Conservation (phyloP, 2,797 vertebrate genomes). For the Spatula clypeata region DNA sequence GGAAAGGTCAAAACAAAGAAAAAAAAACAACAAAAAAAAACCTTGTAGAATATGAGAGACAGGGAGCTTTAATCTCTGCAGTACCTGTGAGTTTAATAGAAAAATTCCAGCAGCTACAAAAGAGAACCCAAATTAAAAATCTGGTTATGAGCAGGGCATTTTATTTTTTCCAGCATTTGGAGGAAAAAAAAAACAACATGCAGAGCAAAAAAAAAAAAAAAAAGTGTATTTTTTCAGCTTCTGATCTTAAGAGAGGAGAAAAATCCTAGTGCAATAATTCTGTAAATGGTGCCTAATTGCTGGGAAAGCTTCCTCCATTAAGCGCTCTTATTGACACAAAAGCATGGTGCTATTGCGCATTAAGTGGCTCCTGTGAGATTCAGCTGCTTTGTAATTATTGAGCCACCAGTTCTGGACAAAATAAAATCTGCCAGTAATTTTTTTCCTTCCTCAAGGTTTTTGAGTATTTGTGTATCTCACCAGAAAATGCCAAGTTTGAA, state of each 20-base stretch:
- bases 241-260: not conserved
- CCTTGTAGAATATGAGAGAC: not conserved
- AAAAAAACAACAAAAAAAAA: too few relatives aligned
- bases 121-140: not conserved
- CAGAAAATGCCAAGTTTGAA: constrained; percentile 21
- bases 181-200: not conserved
- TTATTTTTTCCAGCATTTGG: not conserved
- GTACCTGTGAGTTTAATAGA: not conserved
- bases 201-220: not conserved
- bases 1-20: not conserved
- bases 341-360: not conserved
- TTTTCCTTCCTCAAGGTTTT: not conserved
- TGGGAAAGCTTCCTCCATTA: not conserved
- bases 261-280: constrained; percentile 39
- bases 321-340: not conserved
- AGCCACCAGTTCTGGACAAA: not conserved
- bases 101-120: constrained; percentile 12
- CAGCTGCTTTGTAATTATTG: constrained; percentile 12
- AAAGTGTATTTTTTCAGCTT: not conserved
- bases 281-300: not conserved
- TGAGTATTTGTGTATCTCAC: not conserved
- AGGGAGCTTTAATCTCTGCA: not conserved
- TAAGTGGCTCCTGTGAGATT: not conserved
- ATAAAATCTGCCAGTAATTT: not conserved
- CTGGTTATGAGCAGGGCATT: not conserved